phyloP scores from a whole-genome alignment of 2,888 invertebrate genomes.

The Abscondita cerata region DNA sequence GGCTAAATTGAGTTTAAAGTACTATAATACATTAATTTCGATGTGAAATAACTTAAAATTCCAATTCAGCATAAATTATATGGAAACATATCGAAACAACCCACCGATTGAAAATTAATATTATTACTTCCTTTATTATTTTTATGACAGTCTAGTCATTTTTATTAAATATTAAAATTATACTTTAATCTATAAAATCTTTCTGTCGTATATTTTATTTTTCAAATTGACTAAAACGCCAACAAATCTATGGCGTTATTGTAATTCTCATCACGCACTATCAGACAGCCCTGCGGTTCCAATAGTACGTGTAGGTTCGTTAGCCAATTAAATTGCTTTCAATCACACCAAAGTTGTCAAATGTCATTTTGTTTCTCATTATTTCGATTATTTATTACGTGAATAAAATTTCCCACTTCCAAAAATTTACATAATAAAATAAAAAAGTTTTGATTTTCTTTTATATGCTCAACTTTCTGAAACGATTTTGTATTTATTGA shows the following conservation, averaged over 20 bases:
- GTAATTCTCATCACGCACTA: conserved; percentile 46
- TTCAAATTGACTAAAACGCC: conserved; percentile 7
- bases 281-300: conserved; percentile 41
- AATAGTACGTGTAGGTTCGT: conserved; percentile 52
- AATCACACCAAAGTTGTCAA: conserved; percentile 49
- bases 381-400: conserved; percentile 32
- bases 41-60: conserved; percentile 21
- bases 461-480: background rate
- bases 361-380: conserved; percentile 46
- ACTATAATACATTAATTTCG: conserved; percentile 19
- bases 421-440: background rate
- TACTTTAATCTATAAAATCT: no score
- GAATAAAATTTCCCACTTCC: conserved; percentile 20
- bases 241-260: conserved; percentile 28
- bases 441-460: background rate
- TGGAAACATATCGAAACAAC: conserved; percentile 14
- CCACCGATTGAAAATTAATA: conserved; percentile 11
- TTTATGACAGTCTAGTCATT: no score
- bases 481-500: background rate
- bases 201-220: no score
- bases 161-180: conserved; percentile 3
- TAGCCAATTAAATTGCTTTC: conserved; percentile 55
- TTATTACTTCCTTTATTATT: no score
- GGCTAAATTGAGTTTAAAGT: no score
- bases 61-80: conserved; percentile 19